Conservation (phyloP, 2,113 vertebrate species). For the Megalops atlanticus region DNA sequence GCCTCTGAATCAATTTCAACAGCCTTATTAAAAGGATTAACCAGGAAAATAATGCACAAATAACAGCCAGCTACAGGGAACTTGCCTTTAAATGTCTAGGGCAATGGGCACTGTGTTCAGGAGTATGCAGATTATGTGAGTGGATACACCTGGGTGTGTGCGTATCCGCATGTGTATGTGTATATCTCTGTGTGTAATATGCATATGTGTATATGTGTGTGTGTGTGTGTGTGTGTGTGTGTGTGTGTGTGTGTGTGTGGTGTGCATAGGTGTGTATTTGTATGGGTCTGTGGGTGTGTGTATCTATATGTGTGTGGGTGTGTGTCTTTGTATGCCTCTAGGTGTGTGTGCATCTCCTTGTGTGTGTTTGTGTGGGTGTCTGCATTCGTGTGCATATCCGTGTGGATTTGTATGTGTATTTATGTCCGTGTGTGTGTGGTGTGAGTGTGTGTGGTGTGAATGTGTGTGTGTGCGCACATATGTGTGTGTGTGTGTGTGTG, state of each 20-base stretch:
- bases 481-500: background rate
- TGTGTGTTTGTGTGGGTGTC: too few species aligned
- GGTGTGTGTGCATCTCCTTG: conserved; percentile 19
- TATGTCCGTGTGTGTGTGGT: conserved; percentile 14
- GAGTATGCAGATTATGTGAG: too few species aligned
- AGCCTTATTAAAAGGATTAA: background rate
- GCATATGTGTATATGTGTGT: background rate
- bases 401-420: background rate
- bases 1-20: background rate
- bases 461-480: background rate
- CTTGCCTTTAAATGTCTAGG: background rate
- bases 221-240: conserved; percentile 14
- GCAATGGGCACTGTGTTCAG: background rate
- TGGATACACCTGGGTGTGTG: too few species aligned
- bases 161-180: too few species aligned
- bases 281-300: conserved; percentile 19
- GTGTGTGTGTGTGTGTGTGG: conserved; percentile 15
- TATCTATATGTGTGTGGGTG: conserved; percentile 28
- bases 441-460: background rate
- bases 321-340: conserved; percentile 14
- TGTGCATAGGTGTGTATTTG: background rate
- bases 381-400: too few species aligned
- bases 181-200: background rate
- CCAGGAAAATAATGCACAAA: background rate
- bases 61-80: background rate